Conservation (phyloP, 2,888 invertebrate species). For the Drosophila flavopinicola region DNA sequence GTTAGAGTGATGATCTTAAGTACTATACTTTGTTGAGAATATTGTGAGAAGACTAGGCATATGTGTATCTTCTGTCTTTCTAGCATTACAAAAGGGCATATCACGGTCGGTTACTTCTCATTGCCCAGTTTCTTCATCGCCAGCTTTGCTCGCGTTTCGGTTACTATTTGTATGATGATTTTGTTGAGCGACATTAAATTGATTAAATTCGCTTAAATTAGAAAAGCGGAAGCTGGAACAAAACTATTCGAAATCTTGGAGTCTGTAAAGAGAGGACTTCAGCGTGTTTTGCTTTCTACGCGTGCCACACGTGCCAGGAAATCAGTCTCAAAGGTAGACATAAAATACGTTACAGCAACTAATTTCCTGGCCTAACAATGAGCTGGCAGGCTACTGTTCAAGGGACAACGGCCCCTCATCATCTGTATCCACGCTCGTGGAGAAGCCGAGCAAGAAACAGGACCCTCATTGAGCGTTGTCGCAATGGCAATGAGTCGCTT, state of each 20-base stretch:
- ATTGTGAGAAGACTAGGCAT: no score
- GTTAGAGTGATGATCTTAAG: no score
- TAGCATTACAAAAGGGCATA: conserved; percentile 16
- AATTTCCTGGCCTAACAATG: conserved; percentile 62
- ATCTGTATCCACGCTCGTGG: conserved; percentile 20
- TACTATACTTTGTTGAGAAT: no score
- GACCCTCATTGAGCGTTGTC: conserved; percentile 46
- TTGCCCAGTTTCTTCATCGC: not conserved
- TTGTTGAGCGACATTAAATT: conserved; percentile 62
- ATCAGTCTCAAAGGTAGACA: conserved; percentile 27
- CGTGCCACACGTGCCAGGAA: conserved; percentile 61
- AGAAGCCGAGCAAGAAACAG: conserved; percentile 24
- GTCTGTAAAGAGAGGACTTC: conserved; percentile 1
- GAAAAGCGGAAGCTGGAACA: conserved; percentile 60
- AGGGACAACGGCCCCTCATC: conserved; percentile 35
- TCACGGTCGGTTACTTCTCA: not conserved
- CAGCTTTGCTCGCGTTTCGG: conserved; percentile 4
- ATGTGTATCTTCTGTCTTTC: no score
- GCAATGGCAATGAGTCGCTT: conserved; percentile 55
- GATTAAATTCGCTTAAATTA: conserved; percentile 74
- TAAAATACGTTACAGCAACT: conserved; percentile 57
- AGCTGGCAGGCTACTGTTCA: conserved; percentile 44
- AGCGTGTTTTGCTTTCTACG: conserved; percentile 10
- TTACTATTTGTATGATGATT: conserved; percentile 49
- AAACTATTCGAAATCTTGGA: conserved; percentile 22